Conservation (phyloP, 2,797 vertebrate species). For the Heteromormyrus szaboi region DNA sequence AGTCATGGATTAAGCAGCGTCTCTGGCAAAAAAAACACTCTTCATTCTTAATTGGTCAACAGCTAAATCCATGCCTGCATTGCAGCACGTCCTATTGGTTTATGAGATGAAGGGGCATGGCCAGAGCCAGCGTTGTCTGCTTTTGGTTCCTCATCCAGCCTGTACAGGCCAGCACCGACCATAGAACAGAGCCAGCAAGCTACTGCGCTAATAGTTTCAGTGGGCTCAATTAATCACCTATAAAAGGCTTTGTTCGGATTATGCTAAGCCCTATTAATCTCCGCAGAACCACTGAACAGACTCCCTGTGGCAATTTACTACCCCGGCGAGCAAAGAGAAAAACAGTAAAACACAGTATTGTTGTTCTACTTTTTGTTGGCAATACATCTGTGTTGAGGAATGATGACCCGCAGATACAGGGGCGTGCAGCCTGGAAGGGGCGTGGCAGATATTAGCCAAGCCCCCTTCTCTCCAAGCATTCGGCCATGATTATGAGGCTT, state of each 20-base stretch:
- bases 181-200: not conserved
- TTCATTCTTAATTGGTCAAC: not conserved
- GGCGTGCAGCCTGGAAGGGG: not conserved
- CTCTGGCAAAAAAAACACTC: not conserved
- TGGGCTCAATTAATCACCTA: not conserved
- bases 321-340: not conserved
- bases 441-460: not conserved
- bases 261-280: not conserved
- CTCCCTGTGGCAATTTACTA: not conserved
- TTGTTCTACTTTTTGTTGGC: not conserved
- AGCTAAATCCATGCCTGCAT: not conserved
- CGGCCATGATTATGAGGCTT: not conserved
- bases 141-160: not conserved
- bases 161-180: not conserved
- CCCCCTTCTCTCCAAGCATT: not conserved
- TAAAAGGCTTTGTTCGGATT: not conserved
- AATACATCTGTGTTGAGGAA: not conserved
- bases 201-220: not conserved
- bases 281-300: not conserved
- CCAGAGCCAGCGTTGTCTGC: not conserved
- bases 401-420: not conserved
- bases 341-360: not conserved
- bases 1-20: not conserved
- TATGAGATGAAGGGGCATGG: not conserved
- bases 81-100: not conserved